These are phyloP conservation scores for Forbesichthys papilliferus DNA, from an alignment of 2,113 vertebrate species.

Conservation along the genomic window DNA sequence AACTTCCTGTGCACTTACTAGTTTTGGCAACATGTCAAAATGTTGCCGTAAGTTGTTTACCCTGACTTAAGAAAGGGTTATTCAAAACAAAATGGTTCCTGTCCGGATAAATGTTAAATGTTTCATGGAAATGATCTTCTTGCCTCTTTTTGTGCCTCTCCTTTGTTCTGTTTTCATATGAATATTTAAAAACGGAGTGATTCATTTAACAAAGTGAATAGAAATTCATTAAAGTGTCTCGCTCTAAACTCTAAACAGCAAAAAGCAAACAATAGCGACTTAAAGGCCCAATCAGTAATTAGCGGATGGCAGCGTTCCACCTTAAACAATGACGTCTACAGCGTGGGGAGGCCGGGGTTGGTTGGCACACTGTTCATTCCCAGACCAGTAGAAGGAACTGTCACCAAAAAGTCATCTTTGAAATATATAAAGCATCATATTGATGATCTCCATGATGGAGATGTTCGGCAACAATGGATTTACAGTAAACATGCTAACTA, in stretches of 20 bases:
- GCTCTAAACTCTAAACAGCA: neutral
- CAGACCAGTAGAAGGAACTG: too few species aligned
- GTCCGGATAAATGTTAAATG: neutral
- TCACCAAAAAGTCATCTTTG: too few species aligned
- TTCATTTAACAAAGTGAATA: neutral
- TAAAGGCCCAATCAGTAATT: neutral
- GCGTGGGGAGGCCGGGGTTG: neutral
- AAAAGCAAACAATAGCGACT: neutral
- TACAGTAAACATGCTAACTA: too few species aligned
- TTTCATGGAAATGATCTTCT: neutral
- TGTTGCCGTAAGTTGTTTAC: neutral
- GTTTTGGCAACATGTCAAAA: neutral
- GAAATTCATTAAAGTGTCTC: neutral
- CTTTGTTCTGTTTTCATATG: neutral
- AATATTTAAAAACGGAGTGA: neutral
- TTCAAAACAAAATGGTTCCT: neutral
- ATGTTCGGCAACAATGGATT: too few species aligned
- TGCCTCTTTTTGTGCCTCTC: neutral
- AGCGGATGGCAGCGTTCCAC: too few species aligned
- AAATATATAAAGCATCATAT: too few species aligned
- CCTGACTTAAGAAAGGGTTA: neutral
- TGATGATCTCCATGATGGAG: too few species aligned
- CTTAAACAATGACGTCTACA: too few species aligned
- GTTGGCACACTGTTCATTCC: neutral
- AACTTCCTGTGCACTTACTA: neutral